Percentiles rank a stretch among this genome's conserved stretches.
These are phyloP conservation scores for Micromesistius poutassou DNA, from an alignment of 2,797 vertebrate species.

Conservation along the genomic window DNA sequence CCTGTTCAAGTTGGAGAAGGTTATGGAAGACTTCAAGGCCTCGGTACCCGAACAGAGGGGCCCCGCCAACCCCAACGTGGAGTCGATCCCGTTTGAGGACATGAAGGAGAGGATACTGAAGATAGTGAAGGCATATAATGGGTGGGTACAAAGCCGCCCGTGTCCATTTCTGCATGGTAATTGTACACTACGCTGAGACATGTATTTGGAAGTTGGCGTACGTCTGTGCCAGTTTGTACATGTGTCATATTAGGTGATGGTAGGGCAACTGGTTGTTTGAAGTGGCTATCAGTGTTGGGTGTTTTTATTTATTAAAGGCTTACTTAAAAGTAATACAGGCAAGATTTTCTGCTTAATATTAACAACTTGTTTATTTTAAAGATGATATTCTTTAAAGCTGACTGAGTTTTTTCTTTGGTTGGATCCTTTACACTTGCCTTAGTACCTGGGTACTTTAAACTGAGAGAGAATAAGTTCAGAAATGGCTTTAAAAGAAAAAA, in stretches of 20 bases:
- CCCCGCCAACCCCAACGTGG: constrained; percentile 91
- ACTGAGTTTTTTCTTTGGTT: neutral
- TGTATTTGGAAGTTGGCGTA: neutral
- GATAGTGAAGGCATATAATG: constrained; percentile 95
- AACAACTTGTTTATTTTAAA: neutral
- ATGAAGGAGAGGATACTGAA: constrained; percentile 99
- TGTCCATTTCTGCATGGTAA: neutral
- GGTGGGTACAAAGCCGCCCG: constrained; percentile 72
- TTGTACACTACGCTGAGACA: neutral
- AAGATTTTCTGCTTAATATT: neutral
- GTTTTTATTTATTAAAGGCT: neutral
- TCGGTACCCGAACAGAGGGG: constrained; percentile 92
- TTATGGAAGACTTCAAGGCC: constrained; percentile 96
- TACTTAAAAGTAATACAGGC: neutral
- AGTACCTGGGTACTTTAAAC: neutral
- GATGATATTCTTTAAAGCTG: neutral
- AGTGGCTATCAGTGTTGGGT: neutral
- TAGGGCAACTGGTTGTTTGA: neutral
- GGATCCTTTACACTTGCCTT: neutral
- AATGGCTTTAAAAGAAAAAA: neutral
- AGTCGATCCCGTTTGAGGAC: constrained; percentile 97
- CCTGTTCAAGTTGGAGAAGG: constrained; percentile 97
- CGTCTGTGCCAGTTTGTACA: neutral
- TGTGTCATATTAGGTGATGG: neutral
- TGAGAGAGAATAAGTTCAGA: neutral